Conservation (phyloP, 2,797 vertebrate genomes). For the Nyctibius grandis region DNA sequence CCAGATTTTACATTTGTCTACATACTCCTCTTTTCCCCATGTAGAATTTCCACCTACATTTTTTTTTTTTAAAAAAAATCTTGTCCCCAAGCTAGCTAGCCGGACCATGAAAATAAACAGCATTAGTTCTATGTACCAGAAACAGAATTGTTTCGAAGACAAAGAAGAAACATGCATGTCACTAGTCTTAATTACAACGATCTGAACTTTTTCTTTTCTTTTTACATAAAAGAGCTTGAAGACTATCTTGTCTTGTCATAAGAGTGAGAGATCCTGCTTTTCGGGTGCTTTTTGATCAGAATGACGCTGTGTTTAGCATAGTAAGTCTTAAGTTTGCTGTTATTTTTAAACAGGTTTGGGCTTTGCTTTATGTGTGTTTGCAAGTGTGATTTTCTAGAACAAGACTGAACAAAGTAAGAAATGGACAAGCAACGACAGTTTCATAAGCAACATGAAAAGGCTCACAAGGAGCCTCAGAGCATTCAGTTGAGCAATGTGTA, state of each 20-base stretch:
- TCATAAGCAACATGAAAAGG: not conserved
- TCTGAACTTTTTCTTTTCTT: not conserved
- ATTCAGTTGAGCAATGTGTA: fast-evolving
- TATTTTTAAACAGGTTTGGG: not conserved
- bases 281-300: not conserved
- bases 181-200: not conserved
- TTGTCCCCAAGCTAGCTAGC: not conserved
- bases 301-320: not conserved
- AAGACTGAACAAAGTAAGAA: not conserved
- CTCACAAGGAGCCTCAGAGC: not conserved
- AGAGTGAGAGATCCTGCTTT: not conserved
- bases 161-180: not conserved
- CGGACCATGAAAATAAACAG: not conserved
- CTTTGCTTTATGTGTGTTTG: not conserved
- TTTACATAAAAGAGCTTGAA: not conserved
- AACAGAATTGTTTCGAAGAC: not conserved
- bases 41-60: not conserved
- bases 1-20: not conserved
- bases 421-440: not conserved
- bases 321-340: not conserved
- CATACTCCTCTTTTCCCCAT: fast-evolving
- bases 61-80: not conserved
- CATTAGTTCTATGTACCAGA: not conserved
- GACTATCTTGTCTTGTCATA: not conserved
- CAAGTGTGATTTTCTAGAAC: not conserved